Evolutionary conservation across 2,113 vertebrate species (phyloP).

Genomic region (Fulmarus glacialis): DNA sequence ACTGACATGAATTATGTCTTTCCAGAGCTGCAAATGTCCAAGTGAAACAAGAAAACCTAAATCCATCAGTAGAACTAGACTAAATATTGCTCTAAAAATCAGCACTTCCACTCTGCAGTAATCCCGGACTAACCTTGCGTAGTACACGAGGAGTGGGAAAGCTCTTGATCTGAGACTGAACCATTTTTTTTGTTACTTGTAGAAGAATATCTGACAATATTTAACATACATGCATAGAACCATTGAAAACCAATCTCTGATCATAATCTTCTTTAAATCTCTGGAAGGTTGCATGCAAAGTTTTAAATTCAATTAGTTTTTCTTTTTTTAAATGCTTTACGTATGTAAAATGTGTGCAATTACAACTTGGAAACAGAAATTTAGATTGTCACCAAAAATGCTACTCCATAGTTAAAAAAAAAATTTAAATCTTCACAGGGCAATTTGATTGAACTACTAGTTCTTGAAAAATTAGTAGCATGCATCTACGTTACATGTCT

Average conservation of each 20-base stretch:
- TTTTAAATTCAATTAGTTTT: not conserved
- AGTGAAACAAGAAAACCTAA: constrained; percentile 7
- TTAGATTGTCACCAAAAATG: not conserved
- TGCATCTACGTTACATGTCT: not conserved
- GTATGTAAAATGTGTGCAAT: not conserved
- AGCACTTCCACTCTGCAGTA: not conserved
- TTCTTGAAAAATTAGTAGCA: not conserved
- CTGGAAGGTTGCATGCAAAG: not conserved
- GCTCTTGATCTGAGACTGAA: not conserved
- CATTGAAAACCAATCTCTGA: not conserved
- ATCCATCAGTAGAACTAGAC: not conserved
- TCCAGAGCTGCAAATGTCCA: not conserved
- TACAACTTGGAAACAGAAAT: not conserved
- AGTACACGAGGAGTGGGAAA: not conserved
- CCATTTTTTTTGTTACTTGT: not conserved
- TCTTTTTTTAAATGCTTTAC: not conserved
- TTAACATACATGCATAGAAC: not conserved
- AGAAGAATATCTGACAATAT: not conserved
- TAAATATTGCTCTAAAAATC: constrained; percentile 51
- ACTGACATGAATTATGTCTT: not conserved
- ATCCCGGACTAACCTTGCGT: not conserved
- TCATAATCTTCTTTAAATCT: not conserved
- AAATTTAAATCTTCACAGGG: not conserved
- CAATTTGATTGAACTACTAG: not conserved
- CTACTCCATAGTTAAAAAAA: not conserved